Conservation (phyloP, 2,888 invertebrate species). For the Cheilosia soror region DNA sequence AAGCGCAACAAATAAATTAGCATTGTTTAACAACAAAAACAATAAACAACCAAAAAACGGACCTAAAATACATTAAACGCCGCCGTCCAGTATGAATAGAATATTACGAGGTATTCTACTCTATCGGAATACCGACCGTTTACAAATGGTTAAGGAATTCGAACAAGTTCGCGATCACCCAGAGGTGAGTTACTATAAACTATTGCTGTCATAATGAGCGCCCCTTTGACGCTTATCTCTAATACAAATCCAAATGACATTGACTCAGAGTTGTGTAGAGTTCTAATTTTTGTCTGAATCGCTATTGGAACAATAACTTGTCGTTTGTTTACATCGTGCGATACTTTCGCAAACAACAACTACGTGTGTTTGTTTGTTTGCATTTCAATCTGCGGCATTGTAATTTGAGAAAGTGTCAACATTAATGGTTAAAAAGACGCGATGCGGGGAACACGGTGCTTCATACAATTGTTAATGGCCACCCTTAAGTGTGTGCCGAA, state of each 20-base stretch:
- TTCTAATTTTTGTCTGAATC: conserved; percentile 4
- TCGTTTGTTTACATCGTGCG: conserved; percentile 69
- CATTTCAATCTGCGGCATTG: background rate
- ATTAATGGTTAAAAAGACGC: background rate
- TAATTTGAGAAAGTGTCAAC: conserved; percentile 26
- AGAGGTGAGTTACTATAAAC: conserved; percentile 78
- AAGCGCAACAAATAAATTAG: conserved; percentile 50
- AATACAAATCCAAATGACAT: background rate
- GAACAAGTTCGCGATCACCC: conserved; percentile 95
- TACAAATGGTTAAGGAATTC: conserved; percentile 96
- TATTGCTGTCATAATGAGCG: no score
- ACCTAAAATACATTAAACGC: conserved; percentile 1
- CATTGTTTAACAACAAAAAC: conserved; percentile 23
- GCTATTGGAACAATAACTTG: conserved; percentile 47
- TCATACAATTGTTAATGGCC: conserved; percentile 2
- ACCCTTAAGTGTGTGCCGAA: conserved; percentile 14
- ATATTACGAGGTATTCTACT: conserved; percentile 95
- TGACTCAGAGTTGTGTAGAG: no score
- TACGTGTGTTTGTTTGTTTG: background rate
- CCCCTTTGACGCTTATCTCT: background rate
- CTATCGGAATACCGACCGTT: conserved; percentile 92
- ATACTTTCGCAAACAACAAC: conserved; percentile 26
- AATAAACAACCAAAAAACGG: conserved; percentile 12
- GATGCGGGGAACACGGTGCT: background rate
- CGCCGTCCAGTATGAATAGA: conserved; percentile 89